Evolutionary conservation across 2,113 vertebrate genomes (phyloP).

Genomic region (Boleophthalmus pectinirostris): DNA sequence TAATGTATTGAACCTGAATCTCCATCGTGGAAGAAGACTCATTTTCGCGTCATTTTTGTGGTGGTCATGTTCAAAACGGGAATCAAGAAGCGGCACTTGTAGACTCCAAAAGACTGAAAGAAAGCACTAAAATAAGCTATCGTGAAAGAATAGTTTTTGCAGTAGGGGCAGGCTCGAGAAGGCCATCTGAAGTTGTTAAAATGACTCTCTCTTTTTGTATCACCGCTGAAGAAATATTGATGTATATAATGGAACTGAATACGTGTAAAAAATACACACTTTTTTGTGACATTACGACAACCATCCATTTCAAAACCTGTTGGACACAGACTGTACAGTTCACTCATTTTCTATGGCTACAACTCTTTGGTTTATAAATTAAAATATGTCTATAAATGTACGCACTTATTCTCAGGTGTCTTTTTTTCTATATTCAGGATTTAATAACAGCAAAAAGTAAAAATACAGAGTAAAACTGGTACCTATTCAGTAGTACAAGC

Average conservation of each 20-base stretch:
- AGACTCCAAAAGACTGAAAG: constrained; percentile 50
- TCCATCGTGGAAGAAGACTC: constrained; percentile 58
- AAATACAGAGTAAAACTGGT: too few relatives aligned
- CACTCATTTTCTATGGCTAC: constrained; percentile 5
- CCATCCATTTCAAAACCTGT: constrained; percentile 7
- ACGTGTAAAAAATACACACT: constrained; percentile 64
- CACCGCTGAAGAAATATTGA: constrained; percentile 81
- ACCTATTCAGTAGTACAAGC: too few relatives aligned
- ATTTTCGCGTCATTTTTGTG: constrained; percentile 41
- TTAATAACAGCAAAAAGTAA: not conserved
- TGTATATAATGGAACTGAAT: constrained; percentile 82
- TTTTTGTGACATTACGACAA: constrained; percentile 21
- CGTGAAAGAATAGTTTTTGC: constrained; percentile 63
- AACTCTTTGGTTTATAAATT: constrained; percentile 13
- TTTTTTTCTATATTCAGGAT: not conserved
- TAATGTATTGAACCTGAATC: constrained; percentile 41
- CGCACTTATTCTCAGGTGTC: not conserved
- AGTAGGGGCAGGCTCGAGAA: constrained; percentile 79
- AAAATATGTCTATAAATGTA: constrained; percentile 11
- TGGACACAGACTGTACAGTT: constrained; percentile 5
- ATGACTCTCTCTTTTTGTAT: constrained; percentile 80
- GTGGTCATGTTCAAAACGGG: constrained; percentile 65
- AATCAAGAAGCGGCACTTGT: constrained; percentile 55
- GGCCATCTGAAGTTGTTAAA: constrained; percentile 94
- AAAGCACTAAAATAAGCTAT: constrained; percentile 54